These are phyloP conservation scores for Melanotaenia trifasciata DNA, from an alignment of 2,797 vertebrate genomes.

Conservation along the genomic window DNA sequence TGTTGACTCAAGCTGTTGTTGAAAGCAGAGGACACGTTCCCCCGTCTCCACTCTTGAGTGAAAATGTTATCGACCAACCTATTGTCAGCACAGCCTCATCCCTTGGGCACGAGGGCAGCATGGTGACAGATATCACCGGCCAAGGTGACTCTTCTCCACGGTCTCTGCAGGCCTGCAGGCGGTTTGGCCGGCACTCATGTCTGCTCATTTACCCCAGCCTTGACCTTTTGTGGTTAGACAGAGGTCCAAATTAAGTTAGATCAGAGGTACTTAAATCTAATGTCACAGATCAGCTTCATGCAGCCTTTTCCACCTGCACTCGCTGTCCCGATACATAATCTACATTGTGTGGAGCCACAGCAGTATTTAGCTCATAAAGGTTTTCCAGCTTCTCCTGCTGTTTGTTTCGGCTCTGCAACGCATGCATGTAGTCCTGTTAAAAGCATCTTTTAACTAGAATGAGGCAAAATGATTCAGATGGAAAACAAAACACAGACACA, in stretches of 20 bases:
- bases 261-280: constrained; percentile 41
- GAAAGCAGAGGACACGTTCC: constrained; percentile 70
- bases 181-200: constrained; percentile 21
- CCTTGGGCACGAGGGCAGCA: constrained; percentile 44
- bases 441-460: no score
- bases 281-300: constrained; percentile 39
- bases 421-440: no score
- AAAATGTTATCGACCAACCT: constrained; percentile 63
- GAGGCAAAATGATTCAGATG: no score
- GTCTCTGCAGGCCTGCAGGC: constrained; percentile 50
- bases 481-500: no score
- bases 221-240: constrained; percentile 66
- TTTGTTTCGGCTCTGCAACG: no score
- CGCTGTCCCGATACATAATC: not conserved
- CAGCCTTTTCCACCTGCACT: not conserved
- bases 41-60: constrained; percentile 54
- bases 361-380: not conserved
- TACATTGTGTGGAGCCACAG: not conserved
- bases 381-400: no score
- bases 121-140: constrained; percentile 59
- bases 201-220: constrained; percentile 53
- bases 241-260: constrained; percentile 24
- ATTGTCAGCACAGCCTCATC: constrained; percentile 46
- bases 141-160: constrained; percentile 74
- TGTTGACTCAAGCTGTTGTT: constrained; percentile 75